Percentiles rank a stretch among this genome's conserved stretches.
Conservation (phyloP, 35 echinoderm and acorn worm genomes). For the Diadema setosum region DNA sequence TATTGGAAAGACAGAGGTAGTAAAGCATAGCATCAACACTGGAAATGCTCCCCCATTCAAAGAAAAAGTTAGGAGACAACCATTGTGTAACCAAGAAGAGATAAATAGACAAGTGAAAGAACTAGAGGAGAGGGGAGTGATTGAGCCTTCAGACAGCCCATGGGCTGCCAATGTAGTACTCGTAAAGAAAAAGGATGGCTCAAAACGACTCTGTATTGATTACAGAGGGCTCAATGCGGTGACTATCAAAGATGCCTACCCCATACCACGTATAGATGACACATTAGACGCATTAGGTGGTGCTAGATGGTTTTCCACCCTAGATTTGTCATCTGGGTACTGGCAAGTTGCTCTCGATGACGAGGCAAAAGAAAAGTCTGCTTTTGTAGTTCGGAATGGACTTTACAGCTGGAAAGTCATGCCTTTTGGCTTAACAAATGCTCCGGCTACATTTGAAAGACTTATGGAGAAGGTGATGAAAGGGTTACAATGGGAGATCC, state of each 20-base stretch:
- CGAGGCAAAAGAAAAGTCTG: no score
- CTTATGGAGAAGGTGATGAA: no score
- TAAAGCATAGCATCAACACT: constrained; percentile 30
- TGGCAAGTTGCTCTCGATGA: no score
- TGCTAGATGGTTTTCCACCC: no score
- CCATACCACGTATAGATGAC: constrained; percentile 43
- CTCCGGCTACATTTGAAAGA: not conserved
- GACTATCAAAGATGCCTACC: no score
- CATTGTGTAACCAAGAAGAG: not conserved
- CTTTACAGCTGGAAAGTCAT: no score
- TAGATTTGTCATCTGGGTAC: no score
- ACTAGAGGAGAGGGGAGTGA: constrained; percentile 22
- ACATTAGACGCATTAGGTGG: constrained; percentile 59
- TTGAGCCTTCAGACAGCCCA: constrained; percentile 38
- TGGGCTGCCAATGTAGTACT: no score
- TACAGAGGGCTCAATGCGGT: not conserved
- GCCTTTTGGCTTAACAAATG: no score
- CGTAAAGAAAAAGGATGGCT: constrained; percentile 66
- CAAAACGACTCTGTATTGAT: constrained; percentile 40
- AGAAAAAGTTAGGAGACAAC: not conserved
- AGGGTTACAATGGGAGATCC: no score
- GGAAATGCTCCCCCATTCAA: not conserved
- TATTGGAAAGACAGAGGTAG: not conserved
- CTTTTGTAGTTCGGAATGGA: no score
- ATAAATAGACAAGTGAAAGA: not conserved